Evolutionary conservation across 2,888 invertebrate genomes (phyloP).

Genomic region (Dorcus hopei): DNA sequence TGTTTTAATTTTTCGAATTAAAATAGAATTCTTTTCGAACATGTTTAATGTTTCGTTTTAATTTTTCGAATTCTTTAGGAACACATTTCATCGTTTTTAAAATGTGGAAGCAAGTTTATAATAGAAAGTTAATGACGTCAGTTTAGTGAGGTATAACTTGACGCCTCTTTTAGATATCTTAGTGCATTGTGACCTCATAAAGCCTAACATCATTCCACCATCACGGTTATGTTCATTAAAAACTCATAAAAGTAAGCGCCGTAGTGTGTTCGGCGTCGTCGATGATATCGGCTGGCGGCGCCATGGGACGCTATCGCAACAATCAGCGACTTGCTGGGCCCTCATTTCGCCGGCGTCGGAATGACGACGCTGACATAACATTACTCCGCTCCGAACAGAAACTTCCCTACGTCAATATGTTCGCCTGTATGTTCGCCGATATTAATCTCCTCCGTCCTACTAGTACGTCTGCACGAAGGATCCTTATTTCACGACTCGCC

Average conservation of each 20-base stretch:
- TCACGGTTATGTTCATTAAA: conserved; percentile 42
- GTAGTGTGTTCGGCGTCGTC: conserved; percentile 31
- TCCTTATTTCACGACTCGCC: neutral
- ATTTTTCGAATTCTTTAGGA: too few relatives aligned
- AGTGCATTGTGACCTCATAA: conserved; percentile 14
- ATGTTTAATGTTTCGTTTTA: too few relatives aligned
- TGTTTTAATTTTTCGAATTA: too few relatives aligned
- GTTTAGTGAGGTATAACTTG: too few relatives aligned
- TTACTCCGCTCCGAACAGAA: neutral
- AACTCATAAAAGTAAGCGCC: conserved; percentile 38
- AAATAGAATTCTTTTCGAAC: too few relatives aligned
- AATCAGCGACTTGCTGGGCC: conserved; percentile 32
- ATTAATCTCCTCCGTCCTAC: too few relatives aligned
- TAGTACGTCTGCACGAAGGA: too few relatives aligned
- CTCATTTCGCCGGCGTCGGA: conserved; percentile 6
- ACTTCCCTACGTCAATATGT: too few relatives aligned
- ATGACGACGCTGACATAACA: conserved; percentile 5
- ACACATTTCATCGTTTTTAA: too few relatives aligned
- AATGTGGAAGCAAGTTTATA: too few relatives aligned
- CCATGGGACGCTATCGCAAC: conserved; percentile 38
- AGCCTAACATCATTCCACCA: conserved; percentile 28
- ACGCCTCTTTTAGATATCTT: neutral
- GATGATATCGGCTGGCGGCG: conserved; percentile 39
- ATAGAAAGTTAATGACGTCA: too few relatives aligned
- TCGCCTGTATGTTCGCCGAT: too few relatives aligned